Percentiles rank a stretch among this genome's conserved stretches.
Evolutionary conservation across 37 sponge, comb jelly and placozoan genomes (phyloP).

Genomic region (Hexactinellida sp.): DNA sequence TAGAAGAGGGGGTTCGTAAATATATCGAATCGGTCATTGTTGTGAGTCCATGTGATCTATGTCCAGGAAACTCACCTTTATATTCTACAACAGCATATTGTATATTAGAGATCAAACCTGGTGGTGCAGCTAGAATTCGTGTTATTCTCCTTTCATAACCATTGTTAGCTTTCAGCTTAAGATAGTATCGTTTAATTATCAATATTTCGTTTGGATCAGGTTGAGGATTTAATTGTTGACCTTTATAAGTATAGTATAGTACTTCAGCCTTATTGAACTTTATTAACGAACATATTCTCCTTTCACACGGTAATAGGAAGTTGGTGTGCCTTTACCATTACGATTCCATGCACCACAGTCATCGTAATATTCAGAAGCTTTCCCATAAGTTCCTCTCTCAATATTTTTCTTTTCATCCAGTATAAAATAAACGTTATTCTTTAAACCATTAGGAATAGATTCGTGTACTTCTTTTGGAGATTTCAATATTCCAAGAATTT

Average conservation of each 20-base stretch:
- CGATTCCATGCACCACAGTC: not conserved
- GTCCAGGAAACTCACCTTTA: not conserved
- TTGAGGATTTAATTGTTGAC: not conserved
- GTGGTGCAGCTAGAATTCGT: not conserved
- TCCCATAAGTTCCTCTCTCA: not conserved
- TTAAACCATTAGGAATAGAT: not conserved
- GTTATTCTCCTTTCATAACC: not conserved
- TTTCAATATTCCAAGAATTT: not conserved
- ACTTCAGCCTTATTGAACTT: not conserved
- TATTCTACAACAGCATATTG: not conserved
- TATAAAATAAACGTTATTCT: not conserved
- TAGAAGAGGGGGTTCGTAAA: not conserved
- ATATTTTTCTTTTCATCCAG: not conserved
- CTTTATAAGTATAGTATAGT: not conserved
- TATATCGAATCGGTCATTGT: not conserved
- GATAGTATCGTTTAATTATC: not conserved
- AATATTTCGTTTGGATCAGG: not conserved
- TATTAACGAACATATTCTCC: not conserved
- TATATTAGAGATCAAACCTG: not conserved
- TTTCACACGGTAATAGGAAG: not conserved
- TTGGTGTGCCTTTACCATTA: not conserved
- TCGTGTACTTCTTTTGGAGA: not conserved
- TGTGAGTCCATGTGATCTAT: not conserved
- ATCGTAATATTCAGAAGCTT: not conserved
- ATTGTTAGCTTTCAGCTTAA: not conserved